These are phyloP conservation scores for Oscheius sp. DNA, from an alignment of 2,888 invertebrate species.

Conservation along the genomic window DNA sequence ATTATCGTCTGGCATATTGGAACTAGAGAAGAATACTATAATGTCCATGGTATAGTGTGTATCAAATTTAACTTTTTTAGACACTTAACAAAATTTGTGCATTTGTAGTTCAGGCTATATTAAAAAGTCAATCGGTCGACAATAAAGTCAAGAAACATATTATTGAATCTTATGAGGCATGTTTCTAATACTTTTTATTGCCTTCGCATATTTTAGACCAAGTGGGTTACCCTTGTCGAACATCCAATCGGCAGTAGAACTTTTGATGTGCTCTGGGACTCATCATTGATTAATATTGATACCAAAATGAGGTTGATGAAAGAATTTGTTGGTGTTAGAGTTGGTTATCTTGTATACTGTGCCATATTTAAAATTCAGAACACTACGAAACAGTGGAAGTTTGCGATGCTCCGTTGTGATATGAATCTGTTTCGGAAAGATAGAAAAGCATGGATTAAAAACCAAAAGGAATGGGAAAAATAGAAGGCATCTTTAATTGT, in stretches of 20 bases:
- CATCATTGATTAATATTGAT: slow-evolving; percentile 35
- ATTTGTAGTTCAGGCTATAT: slow-evolving; percentile 38
- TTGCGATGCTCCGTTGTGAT: slow-evolving; percentile 51
- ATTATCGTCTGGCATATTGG: slow-evolving; percentile 31
- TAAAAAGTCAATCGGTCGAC: slow-evolving; percentile 36
- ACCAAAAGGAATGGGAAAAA: slow-evolving; percentile 39
- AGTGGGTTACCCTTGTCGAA: slow-evolving; percentile 39
- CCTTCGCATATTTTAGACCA: slow-evolving; percentile 4
- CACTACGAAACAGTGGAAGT: slow-evolving; percentile 46
- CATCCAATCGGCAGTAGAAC: slow-evolving; percentile 43
- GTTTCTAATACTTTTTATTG: not conserved
- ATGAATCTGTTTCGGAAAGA: slow-evolving; percentile 42
- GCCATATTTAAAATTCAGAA: slow-evolving; percentile 35
- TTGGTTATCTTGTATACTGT: slow-evolving; percentile 19
- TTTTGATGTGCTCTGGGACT: slow-evolving; percentile 49
- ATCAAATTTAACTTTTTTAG: slow-evolving; percentile 16
- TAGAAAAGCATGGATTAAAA: slow-evolving; percentile 45
- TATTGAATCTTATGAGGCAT: slow-evolving; percentile 38
- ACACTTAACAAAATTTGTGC: slow-evolving; percentile 38
- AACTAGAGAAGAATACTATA: slow-evolving; percentile 31
- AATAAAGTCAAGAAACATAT: slow-evolving; percentile 37
- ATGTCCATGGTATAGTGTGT: slow-evolving; percentile 36
- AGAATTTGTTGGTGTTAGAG: slow-evolving; percentile 42
- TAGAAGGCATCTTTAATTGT: not conserved
- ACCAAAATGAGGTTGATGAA: slow-evolving; percentile 50